Conservation (phyloP, 2,113 vertebrate species). For the Mastomys coucha region DNA sequence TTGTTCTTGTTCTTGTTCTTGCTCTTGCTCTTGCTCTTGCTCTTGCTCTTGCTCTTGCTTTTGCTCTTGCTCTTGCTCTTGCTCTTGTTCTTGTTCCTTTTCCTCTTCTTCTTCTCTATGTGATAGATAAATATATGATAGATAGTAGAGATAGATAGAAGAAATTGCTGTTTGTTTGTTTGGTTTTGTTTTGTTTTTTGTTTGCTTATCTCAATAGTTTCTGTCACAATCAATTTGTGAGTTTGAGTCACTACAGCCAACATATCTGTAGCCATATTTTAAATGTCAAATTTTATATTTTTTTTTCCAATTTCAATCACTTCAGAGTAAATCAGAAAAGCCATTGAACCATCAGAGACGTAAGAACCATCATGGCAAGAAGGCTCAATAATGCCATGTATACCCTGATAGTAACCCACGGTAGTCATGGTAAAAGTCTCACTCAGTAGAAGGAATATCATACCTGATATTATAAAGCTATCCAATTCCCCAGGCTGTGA, state of each 20-base stretch:
- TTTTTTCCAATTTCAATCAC: not conserved
- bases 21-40: too few relatives aligned
- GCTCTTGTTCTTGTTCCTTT: too few relatives aligned
- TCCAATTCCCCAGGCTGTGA: too few relatives aligned
- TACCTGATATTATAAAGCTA: not conserved
- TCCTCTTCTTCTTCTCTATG: too few relatives aligned
- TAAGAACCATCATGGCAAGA: not conserved
- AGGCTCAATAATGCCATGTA: not conserved
- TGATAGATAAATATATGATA: not conserved
- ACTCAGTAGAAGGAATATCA: not conserved
- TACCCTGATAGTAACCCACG: not conserved
- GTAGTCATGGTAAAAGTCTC: not conserved
- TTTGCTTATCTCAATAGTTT: not conserved
- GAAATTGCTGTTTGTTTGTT: too few relatives aligned
- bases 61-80: too few relatives aligned
- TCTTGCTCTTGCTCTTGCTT: too few relatives aligned
- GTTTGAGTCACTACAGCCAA: not conserved
- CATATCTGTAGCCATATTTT: conserved; percentile 4
- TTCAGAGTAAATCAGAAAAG: not conserved
- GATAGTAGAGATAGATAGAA: not conserved
- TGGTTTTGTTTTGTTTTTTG: too few relatives aligned
- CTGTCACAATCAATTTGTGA: not conserved
- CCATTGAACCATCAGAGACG: too few relatives aligned
- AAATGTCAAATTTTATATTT: not conserved
- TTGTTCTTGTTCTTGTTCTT: too few relatives aligned